Evolutionary conservation across 2,888 invertebrate species (phyloP).

Genomic region (Sycophila texana): DNA sequence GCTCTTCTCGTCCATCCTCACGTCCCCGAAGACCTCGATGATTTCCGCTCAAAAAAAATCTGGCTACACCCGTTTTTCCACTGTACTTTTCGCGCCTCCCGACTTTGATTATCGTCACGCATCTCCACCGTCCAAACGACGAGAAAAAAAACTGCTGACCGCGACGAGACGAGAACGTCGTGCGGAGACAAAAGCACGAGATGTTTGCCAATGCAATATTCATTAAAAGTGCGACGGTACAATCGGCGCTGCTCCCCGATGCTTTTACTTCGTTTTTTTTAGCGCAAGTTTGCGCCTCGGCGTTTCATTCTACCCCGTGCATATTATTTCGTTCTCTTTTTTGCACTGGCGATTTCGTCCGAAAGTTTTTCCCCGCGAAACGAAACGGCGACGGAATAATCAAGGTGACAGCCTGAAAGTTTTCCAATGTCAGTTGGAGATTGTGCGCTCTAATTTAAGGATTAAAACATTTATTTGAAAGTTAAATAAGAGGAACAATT

Average conservation of each 20-base stretch:
- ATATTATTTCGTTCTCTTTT: neutral
- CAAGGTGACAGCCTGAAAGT: no score
- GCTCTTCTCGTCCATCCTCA: neutral
- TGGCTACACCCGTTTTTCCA: no score
- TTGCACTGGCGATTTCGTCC: neutral
- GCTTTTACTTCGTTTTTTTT: no score
- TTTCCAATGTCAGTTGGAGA: no score
- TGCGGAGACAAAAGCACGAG: neutral
- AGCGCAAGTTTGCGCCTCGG: neutral
- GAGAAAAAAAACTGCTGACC: neutral
- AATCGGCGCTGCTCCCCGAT: neutral
- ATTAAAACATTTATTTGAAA: no score
- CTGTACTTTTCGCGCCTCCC: no score
- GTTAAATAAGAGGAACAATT: no score
- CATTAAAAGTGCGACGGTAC: conserved; percentile 19
- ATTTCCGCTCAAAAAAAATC: neutral
- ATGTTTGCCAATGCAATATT: conserved; percentile 22
- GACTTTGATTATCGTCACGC: neutral
- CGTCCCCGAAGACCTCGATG: neutral
- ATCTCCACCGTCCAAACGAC: no score
- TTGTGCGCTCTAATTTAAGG: no score
- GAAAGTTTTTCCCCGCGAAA: neutral
- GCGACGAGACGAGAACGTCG: neutral
- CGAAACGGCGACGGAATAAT: no score
- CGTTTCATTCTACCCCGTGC: neutral